Conservation (phyloP, 1,140 invertebrate species). For the Pachypeltis micranthus region DNA sequence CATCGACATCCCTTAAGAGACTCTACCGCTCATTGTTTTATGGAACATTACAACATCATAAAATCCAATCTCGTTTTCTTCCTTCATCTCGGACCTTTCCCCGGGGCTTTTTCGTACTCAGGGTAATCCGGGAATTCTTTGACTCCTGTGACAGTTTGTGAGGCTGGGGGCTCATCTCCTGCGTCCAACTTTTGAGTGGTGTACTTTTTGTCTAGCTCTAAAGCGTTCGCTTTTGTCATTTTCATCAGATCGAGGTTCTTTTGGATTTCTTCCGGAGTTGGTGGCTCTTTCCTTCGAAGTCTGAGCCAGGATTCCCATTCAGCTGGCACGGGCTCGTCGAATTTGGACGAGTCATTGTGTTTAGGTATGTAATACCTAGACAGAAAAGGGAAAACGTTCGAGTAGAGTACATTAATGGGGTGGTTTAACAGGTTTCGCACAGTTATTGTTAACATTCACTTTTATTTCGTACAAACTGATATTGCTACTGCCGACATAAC, state of each 20-base stretch:
- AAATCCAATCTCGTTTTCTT: too few relatives aligned
- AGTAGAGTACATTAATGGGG: too few relatives aligned
- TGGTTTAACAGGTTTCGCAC: too few relatives aligned
- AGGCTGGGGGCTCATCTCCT: not conserved
- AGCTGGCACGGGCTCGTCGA: slow-evolving; percentile 52
- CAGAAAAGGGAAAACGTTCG: too few relatives aligned
- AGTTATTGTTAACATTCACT: too few relatives aligned
- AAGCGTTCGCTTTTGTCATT: slow-evolving; percentile 61
- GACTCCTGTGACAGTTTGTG: not conserved
- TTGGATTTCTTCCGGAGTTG: slow-evolving; percentile 56
- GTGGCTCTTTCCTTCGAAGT: slow-evolving; percentile 50
- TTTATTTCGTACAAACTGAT: too few relatives aligned
- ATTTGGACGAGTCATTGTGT: slow-evolving; percentile 39
- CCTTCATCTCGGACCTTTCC: slow-evolving; percentile 11
- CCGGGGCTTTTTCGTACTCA: slow-evolving; percentile 21
- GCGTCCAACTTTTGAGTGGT: too few relatives aligned
- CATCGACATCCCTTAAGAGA: too few relatives aligned
- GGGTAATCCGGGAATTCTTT: slow-evolving; percentile 18
- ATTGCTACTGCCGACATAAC: too few relatives aligned
- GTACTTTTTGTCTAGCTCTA: slow-evolving; percentile 41
- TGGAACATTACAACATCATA: too few relatives aligned
- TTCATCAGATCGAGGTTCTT: slow-evolving; percentile 55
- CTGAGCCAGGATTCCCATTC: slow-evolving; percentile 79
- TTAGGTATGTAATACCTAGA: slow-evolving; percentile 61
- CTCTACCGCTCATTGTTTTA: too few relatives aligned